Evolutionary conservation across 2,888 invertebrate genomes (phyloP), one percentile per base, ranked within the genome.

Genomic region (Spodoptera littoralis): DNA sequence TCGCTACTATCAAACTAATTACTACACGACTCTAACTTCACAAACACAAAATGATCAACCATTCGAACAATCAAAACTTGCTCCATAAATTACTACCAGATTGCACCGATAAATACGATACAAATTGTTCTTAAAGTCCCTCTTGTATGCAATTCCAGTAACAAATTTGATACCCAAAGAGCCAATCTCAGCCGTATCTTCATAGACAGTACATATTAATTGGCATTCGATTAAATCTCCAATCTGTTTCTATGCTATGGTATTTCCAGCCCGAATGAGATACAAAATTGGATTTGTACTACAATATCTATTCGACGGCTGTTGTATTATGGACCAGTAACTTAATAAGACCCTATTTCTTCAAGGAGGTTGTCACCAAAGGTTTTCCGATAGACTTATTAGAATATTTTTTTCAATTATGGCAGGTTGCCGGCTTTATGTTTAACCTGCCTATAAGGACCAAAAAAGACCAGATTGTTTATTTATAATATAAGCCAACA

Each of bases 151-250:
- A 68, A 68, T 65, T 58, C 49, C 22, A 60, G 60, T 41, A 60
- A 61, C 66, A 65, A 78, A 72, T 78, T 75, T 70, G 73, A 79
- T 73, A 79, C 57, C 59, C 30, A 63, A 50, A 47, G 45, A 70
- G 66, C 63, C 65, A 77, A 77, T 79, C 65, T 49, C 59, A 57
- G 55, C 65, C 48, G 64, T 79, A 85, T 81, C 81, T 81, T 80
- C 76, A 77, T 84, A 82, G 83, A 83, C 68, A 75, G 66, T 60
- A 68, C 72, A 71, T 81, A 78, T 79, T 89, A 89, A 89, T 88
- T 87, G 88, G 80, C 82, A 81, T 84, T 85, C 85, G 83, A 89
- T 89, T 90, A 85, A 85, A 88, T 87, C 83, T 80, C 81, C 83
- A 85, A 87, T 87, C 84, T 79, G 79, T 77, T 82, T 77, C 81